These are phyloP conservation scores for Lagodon rhomboides DNA, from an alignment of 2,797 vertebrate genomes.

Conservation along the genomic window DNA sequence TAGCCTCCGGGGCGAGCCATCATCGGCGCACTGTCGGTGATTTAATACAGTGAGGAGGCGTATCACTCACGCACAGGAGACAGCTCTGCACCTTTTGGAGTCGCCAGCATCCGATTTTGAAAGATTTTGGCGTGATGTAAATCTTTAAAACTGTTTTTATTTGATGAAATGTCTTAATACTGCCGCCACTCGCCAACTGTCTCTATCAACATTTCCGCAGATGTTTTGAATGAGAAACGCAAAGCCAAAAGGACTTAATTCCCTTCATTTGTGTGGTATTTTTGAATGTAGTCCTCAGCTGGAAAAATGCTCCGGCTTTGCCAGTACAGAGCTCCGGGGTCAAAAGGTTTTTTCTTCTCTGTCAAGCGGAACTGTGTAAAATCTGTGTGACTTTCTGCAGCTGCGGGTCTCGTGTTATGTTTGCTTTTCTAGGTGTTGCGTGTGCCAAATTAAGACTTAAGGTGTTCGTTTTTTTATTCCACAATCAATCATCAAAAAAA, in stretches of 20 bases:
- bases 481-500: conserved; percentile 61
- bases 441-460: conserved; percentile 71
- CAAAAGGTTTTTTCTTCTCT: conserved; percentile 69
- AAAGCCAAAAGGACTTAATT: conserved; percentile 59
- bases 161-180: conserved; percentile 30
- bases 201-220: conserved; percentile 61
- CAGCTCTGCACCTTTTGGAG: not conserved
- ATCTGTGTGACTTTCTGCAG: conserved; percentile 55
- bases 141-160: conserved; percentile 11
- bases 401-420: conserved; percentile 67
- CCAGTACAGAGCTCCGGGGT: conserved; percentile 66
- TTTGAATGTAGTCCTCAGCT: conserved; percentile 61
- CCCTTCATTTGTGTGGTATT: conserved; percentile 72
- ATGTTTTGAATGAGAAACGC: conserved; percentile 69
- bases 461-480: conserved; percentile 73
- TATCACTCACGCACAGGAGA: conserved; percentile 15
- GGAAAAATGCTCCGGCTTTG: conserved; percentile 71
- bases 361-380: conserved; percentile 62
- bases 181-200: conserved; percentile 21
- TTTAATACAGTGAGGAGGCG: conserved; percentile 41
- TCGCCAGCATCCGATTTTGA: not conserved
- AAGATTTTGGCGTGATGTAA: not conserved
- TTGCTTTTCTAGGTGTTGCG: conserved; percentile 65
- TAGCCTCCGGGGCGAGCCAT: conserved; percentile 27
- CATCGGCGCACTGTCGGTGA: conserved; percentile 28